Conservation (phyloP, 1,140 invertebrate species). For the Dolichoris vasculosae region DNA sequence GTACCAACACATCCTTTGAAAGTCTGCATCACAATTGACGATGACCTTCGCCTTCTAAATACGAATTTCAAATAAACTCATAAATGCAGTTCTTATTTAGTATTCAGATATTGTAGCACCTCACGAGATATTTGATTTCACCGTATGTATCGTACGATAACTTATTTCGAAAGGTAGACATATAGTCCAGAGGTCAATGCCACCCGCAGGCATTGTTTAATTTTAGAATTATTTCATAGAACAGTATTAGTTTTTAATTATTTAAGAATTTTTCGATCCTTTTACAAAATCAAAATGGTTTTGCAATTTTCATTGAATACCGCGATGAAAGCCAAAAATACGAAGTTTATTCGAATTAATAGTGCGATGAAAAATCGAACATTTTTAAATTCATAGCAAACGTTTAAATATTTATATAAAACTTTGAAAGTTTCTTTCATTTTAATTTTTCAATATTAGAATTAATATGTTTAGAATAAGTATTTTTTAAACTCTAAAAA, state of each 20-base stretch:
- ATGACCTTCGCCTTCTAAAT: not conserved
- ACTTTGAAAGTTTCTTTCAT: too few relatives aligned
- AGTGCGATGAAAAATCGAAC: too few relatives aligned
- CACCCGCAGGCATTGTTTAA: not conserved
- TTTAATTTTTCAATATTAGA: too few relatives aligned
- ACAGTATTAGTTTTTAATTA: not conserved
- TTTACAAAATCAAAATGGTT: too few relatives aligned
- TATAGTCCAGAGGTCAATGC: not conserved
- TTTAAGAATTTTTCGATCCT: not conserved
- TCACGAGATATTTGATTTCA: constrained; percentile 5
- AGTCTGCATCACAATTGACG: not conserved
- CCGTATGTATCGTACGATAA: not conserved
- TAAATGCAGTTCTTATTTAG: not conserved
- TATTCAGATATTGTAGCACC: not conserved
- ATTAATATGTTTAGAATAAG: too few relatives aligned
- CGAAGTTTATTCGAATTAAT: not conserved
- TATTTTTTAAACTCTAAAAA: too few relatives aligned
- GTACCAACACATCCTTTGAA: not conserved
- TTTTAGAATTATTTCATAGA: not conserved
- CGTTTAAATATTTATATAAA: too few relatives aligned
- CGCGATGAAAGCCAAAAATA: not conserved
- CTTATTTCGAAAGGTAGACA: not conserved
- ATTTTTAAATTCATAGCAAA: too few relatives aligned
- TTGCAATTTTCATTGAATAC: not conserved
- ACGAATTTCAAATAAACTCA: constrained; percentile 6